Conservation (phyloP, 2,888 invertebrate genomes). For the Cephus rjabovi region DNA sequence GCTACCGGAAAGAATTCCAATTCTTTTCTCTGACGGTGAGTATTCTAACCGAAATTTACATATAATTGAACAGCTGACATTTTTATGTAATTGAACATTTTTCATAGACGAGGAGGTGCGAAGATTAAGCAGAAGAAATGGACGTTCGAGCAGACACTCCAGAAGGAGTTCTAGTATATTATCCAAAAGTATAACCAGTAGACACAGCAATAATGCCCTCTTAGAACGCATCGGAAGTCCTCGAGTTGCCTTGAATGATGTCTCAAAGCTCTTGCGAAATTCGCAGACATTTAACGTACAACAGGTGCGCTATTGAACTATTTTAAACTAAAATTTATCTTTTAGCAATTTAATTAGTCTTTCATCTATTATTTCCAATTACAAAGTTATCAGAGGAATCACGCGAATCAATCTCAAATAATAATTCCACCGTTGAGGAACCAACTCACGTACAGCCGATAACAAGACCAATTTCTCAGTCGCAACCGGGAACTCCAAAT, state of each 20-base stretch:
- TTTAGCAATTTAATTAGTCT: too few species aligned
- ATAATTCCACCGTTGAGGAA: too few species aligned
- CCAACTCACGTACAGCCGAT: too few species aligned
- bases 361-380: too few species aligned
- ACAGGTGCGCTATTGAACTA: constrained; percentile 31
- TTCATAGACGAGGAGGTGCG: constrained; percentile 37
- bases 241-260: constrained; percentile 55
- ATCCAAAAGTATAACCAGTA: constrained; percentile 26
- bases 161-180: constrained; percentile 38
- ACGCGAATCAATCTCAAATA: too few species aligned
- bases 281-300: constrained; percentile 53
- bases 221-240: constrained; percentile 44
- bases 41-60: neutral
- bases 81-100: neutral
- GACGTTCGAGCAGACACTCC: constrained; percentile 39
- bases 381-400: too few species aligned
- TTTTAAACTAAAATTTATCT: too few species aligned
- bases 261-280: constrained; percentile 54
- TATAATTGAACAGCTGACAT: neutral
- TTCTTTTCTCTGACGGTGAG: constrained; percentile 44
- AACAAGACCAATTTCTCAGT: too few species aligned
- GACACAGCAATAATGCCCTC: constrained; percentile 14
- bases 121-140: constrained; percentile 36
- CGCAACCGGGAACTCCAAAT: constrained; percentile 24
- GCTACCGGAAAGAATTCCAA: constrained; percentile 50